A percentile compares a stretch with the other conserved stretches of the same genome.
These are phyloP conservation scores for Ornithorhynchus anatinus DNA, from an alignment of 2,113 vertebrate genomes.

Conservation along the genomic window DNA sequence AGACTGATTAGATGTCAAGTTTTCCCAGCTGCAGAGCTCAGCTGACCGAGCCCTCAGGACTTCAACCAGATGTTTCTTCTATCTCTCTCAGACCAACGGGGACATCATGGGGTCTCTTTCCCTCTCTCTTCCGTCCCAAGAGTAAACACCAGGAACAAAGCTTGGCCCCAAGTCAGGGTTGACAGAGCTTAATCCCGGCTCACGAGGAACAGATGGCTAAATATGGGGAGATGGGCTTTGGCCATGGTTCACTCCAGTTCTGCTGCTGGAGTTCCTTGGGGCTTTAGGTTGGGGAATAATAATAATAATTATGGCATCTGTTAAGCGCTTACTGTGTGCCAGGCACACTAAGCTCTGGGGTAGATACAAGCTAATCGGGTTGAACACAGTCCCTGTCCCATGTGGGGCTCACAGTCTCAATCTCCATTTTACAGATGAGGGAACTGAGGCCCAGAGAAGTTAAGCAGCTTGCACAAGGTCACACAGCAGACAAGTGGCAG, in stretches of 20 bases:
- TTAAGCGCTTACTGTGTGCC: too few species aligned
- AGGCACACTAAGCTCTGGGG: too few species aligned
- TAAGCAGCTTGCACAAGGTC: too few species aligned
- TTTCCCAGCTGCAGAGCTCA: not conserved
- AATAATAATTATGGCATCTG: too few species aligned
- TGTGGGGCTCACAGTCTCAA: too few species aligned
- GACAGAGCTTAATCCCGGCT: not conserved
- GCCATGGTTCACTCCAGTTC: not conserved
- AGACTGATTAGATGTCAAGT: not conserved
- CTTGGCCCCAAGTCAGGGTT: not conserved
- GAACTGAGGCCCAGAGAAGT: too few species aligned
- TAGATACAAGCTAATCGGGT: too few species aligned
- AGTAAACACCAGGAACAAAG: not conserved
- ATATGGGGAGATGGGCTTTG: not conserved
- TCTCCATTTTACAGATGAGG: too few species aligned
- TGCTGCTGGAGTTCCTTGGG: not conserved
- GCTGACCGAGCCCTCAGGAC: not conserved
- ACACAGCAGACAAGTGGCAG: too few species aligned
- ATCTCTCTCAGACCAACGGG: not conserved
- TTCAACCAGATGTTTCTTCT: conserved; percentile 40
- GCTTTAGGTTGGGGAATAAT: not conserved
- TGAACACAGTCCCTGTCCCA: too few species aligned
- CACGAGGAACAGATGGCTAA: not conserved
- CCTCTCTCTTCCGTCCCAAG: not conserved
- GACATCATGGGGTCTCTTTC: not conserved